These are phyloP conservation scores for Sapayoa aenigma DNA, from an alignment of 2,113 vertebrate species.

Conservation along the genomic window DNA sequence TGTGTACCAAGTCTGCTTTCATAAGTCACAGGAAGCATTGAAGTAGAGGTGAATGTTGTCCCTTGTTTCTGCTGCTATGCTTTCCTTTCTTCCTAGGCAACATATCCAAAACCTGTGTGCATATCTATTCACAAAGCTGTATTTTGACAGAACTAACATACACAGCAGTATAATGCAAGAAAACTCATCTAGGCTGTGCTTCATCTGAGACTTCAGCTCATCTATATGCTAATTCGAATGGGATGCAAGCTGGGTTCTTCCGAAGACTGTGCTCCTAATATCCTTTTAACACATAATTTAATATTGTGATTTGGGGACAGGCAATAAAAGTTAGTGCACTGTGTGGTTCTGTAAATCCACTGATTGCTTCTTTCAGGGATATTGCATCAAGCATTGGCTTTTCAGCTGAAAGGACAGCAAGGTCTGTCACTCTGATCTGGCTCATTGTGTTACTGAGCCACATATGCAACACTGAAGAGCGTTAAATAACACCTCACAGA, in stretches of 20 bases:
- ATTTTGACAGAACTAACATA: neutral
- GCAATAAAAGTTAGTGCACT: slow-evolving; percentile 39
- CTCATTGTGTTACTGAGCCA: slow-evolving; percentile 22
- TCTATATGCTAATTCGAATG: slow-evolving; percentile 72
- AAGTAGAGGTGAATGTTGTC: neutral
- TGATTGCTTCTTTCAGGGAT: slow-evolving; percentile 60
- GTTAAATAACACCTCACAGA: neutral
- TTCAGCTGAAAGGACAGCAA: slow-evolving; percentile 32
- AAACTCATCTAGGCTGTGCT: slow-evolving; percentile 29
- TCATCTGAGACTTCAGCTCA: slow-evolving; percentile 62
- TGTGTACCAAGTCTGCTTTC: neutral
- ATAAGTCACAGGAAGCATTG: neutral
- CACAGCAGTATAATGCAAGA: slow-evolving; percentile 21
- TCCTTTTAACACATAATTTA: slow-evolving; percentile 72
- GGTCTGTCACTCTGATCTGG: slow-evolving; percentile 28
- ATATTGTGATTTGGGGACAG: slow-evolving; percentile 64
- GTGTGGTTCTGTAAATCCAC: slow-evolving; percentile 56
- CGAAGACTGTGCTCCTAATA: slow-evolving; percentile 51
- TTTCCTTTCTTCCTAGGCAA: neutral
- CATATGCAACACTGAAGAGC: neutral
- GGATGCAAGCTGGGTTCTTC: slow-evolving; percentile 45
- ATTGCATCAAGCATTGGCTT: neutral
- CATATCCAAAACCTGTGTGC: neutral
- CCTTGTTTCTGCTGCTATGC: neutral
- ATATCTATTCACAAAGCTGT: neutral